phyloP scores from a whole-genome alignment of 2,797 vertebrate genomes.

The Oryzias sinensis region DNA sequence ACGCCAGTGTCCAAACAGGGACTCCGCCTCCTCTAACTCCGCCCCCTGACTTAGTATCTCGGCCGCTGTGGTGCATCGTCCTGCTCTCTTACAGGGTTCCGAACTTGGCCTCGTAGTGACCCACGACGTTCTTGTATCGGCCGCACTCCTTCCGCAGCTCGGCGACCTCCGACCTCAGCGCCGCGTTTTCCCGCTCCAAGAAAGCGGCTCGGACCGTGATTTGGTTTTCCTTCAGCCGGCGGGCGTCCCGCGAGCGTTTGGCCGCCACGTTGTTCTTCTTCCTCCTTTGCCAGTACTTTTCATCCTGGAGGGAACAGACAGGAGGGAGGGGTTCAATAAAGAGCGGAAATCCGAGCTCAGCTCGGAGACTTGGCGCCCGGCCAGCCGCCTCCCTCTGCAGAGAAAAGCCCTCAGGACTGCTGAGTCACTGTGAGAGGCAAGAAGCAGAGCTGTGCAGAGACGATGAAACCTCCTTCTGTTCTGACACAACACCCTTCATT shows the following conservation, averaged over 20 bases:
- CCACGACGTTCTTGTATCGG: constrained; percentile 84
- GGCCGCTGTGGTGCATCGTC: too few relatives aligned
- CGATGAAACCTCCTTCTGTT: background rate
- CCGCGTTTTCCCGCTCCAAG: constrained; percentile 92
- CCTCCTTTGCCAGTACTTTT: constrained; percentile 93
- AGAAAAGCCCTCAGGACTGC: constrained; percentile 37
- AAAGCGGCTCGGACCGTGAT: constrained; percentile 96
- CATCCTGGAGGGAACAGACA: constrained; percentile 79
- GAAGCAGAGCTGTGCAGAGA: background rate
- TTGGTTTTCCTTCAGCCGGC: constrained; percentile 96
- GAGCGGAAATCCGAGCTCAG: background rate
- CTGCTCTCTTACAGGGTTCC: constrained; percentile 86
- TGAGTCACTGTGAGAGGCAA: constrained; percentile 55
- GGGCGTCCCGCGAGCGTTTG: constrained; percentile 93
- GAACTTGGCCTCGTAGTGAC: constrained; percentile 88
- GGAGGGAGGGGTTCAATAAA: background rate
- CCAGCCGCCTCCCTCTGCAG: constrained; percentile 34
- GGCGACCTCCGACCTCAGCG: constrained; percentile 88
- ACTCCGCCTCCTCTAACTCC: too few relatives aligned
- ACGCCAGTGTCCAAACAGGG: too few relatives aligned
- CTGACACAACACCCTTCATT: background rate
- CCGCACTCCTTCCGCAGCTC: constrained; percentile 92
- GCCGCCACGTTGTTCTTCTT: constrained; percentile 98
- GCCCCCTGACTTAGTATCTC: too few relatives aligned
- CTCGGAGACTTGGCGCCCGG: constrained; percentile 4